Base-by-base conservation (phyloP, 2,888 invertebrate species). In the Chorisops tibialis region DNA sequence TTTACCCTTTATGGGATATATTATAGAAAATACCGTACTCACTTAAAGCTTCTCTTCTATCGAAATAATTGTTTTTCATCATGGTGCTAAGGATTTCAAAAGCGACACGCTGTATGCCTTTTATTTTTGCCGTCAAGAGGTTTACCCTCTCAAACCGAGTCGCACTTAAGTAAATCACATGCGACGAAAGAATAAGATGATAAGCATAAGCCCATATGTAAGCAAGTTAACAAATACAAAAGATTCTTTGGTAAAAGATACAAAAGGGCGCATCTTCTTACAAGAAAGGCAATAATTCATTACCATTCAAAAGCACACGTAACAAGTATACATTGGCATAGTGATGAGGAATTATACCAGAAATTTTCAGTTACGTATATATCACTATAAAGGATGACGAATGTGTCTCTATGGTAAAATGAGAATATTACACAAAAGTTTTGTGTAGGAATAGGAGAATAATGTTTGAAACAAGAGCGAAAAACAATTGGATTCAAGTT, bases 31-130 rank as follows among this genome's bases (percentile, higher is more conserved):
- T 30, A 30, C 5, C 30, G 5, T 24, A 43, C 16, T 45, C 38
- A 16, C 45, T 56, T 56, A 56, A 56, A 45, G 56, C 56, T 56
- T 54, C 52, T n/a, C n/a, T 54, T 54, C 18, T 56, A 56, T 56
- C 43, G 56, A 45, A 56, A 56, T 56, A 56, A 56, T 56, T 56
- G 56, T 56, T 56, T 56, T 56, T 56, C 56, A 56, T 43, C 56
- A 56, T 56, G 16, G 43, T 56, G 30, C 56, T 56, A 43, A 16
- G 43, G 56, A 43, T 22, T 56, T 37, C 43, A 43, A 43, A 56
- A 56, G 43, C 43, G 56, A 56, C 45, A 35, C 43, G 43, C 45
- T 43, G 16, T 18, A 18, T 43, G 43, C 43, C 43, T 45, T 45
- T 6, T 56, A 30, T 56, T 56, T 24, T 43, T 45, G 18, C 12